These are phyloP conservation scores for Sciurus niger DNA, from an alignment of 2,113 vertebrate genomes.

Conservation along the genomic window DNA sequence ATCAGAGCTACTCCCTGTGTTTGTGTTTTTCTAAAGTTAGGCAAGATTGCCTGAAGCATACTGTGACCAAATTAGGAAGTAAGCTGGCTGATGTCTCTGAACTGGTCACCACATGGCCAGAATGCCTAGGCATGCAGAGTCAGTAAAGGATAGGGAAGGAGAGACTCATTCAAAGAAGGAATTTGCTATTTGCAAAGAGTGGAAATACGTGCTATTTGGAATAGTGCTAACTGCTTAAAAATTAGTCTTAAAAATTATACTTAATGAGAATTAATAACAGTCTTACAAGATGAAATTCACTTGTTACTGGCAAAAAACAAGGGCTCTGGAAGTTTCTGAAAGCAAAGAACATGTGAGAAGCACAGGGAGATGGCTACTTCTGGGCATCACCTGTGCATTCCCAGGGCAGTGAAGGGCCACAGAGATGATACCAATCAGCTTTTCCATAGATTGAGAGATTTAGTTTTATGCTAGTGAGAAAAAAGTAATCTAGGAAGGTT, in stretches of 20 bases:
- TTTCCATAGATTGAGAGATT: background rate
- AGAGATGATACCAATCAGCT: background rate
- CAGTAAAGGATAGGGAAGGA: conserved; percentile 46
- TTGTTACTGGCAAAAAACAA: conserved; percentile 17
- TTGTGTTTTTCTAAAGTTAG: conserved; percentile 83
- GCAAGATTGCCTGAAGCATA: conserved; percentile 83
- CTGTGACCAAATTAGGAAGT: conserved; percentile 92
- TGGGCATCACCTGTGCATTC: background rate
- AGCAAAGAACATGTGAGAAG: background rate
- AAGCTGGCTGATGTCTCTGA: conserved; percentile 72
- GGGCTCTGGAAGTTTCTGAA: background rate
- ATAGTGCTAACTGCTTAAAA: conserved; percentile 30
- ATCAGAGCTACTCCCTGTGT: conserved; percentile 79
- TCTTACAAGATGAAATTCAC: conserved; percentile 16
- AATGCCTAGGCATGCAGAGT: conserved; percentile 60
- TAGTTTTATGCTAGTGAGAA: background rate
- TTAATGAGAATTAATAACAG: conserved; percentile 8
- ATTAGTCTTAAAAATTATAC: conserved; percentile 41
- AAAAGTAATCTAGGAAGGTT: background rate
- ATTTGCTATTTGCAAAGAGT: background rate
- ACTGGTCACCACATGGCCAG: conserved; percentile 61
- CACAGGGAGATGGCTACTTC: background rate
- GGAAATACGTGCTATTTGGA: no score
- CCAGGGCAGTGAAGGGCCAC: background rate
- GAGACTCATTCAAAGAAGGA: conserved; percentile 48